Conservation (phyloP, 1,140 invertebrate genomes). For the Aphelenchoides fujianensis region DNA sequence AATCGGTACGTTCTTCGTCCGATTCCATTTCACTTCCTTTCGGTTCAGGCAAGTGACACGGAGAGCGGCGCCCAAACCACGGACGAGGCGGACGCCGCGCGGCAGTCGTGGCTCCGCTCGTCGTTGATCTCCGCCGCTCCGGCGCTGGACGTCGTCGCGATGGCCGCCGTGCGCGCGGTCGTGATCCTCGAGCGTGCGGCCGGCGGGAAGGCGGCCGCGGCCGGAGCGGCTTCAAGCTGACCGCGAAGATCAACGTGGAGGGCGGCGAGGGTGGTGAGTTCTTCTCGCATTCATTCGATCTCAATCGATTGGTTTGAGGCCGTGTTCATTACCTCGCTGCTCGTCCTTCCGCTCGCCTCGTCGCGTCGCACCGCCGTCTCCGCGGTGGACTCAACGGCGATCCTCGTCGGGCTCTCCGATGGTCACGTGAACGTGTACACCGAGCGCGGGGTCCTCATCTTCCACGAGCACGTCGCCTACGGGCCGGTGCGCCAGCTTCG, state of each 20-base stretch:
- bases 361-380: conserved; percentile 9
- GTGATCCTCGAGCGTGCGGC: conserved; percentile 9
- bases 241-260: background rate
- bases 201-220: background rate
- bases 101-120: background rate
- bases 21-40: no score
- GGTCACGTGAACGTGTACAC: conserved; percentile 26
- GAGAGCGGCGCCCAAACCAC: background rate
- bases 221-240: background rate
- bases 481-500: conserved; percentile 7
- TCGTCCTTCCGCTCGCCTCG: conserved; percentile 18
- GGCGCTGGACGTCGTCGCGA: background rate
- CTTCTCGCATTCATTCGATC: no score
- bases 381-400: conserved; percentile 12
- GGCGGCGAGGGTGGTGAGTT: background rate
- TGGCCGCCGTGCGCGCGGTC: conserved; percentile 1
- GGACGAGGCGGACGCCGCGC: background rate
- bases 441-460: conserved; percentile 23
- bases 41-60: conserved; percentile 4
- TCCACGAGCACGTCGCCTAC: conserved; percentile 14
- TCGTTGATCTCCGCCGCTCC: conserved; percentile 2
- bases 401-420: conserved; percentile 12
- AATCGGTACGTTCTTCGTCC: conserved; percentile 15
- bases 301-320: conserved; percentile 4
- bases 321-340: conserved; percentile 22